These are phyloP conservation scores for Sebastes nivosus DNA, from an alignment of 2,797 vertebrate species.

Conservation along the genomic window DNA sequence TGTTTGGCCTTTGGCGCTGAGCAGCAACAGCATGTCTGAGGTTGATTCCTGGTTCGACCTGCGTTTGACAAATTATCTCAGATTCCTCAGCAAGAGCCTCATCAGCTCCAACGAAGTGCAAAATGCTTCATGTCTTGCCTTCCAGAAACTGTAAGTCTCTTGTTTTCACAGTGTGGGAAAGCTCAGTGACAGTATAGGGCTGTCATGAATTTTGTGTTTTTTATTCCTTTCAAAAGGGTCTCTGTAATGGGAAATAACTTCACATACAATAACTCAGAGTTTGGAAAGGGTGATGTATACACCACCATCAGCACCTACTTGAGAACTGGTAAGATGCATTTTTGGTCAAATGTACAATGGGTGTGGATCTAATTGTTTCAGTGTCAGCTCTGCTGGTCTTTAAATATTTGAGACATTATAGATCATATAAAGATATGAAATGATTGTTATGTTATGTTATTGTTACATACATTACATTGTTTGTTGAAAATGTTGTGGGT, in stretches of 20 bases:
- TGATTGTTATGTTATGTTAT: too few relatives aligned
- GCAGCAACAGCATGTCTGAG: constrained; percentile 49
- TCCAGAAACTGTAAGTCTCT: constrained; percentile 71
- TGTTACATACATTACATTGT: background rate
- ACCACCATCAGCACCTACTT: constrained; percentile 70
- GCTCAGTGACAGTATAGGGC: background rate
- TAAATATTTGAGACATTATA: background rate
- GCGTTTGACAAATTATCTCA: constrained; percentile 59
- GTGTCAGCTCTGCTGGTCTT: background rate
- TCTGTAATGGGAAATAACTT: constrained; percentile 68
- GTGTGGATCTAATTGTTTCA: background rate
- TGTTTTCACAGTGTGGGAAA: background rate
- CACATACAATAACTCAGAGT: constrained; percentile 62
- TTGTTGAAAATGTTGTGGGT: background rate
- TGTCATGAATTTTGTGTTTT: background rate
- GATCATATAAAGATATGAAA: background rate
- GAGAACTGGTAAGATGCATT: constrained; percentile 43
- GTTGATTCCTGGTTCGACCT: constrained; percentile 66
- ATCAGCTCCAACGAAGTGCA: constrained; percentile 55
- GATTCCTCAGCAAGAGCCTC: constrained; percentile 69
- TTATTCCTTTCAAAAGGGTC: constrained; percentile 54
- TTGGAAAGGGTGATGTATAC: constrained; percentile 66
- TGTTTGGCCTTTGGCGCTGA: constrained; percentile 71
- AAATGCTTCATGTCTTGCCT: constrained; percentile 66
- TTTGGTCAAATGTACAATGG: background rate